Evolutionary conservation across 37 sponge, comb jelly and placozoan genomes (phyloP).

Genomic region (Chondrilla cf. caribensis): DNA sequence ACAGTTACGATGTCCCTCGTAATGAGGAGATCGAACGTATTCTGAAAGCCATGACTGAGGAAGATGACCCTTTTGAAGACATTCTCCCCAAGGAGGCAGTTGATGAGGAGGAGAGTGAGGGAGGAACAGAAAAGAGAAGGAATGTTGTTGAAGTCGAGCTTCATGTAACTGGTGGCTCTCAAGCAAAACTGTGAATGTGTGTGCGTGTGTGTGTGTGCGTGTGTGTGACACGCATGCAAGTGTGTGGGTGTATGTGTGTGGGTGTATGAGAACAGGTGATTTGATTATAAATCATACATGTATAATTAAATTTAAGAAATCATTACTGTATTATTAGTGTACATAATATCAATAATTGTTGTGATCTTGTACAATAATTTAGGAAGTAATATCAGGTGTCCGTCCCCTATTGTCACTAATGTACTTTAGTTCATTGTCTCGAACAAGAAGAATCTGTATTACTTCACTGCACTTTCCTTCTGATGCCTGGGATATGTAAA

Average conservation of each 20-base stretch:
- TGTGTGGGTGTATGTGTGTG: too few relatives aligned
- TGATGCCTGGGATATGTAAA: background rate
- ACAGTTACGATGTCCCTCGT: background rate
- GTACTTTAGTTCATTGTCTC: background rate
- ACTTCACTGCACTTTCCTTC: slow-evolving; percentile 13
- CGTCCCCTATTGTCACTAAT: slow-evolving; percentile 26
- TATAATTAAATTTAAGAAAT: too few relatives aligned
- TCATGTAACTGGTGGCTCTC: background rate
- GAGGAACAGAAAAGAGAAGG: background rate
- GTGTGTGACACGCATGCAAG: too few relatives aligned
- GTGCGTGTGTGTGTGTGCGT: too few relatives aligned
- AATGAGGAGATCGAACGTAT: background rate
- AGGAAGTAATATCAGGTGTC: background rate
- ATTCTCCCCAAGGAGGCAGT: background rate
- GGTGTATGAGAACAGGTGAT: too few relatives aligned
- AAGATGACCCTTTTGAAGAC: background rate
- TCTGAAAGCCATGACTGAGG: background rate
- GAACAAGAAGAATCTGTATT: background rate
- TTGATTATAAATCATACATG: too few relatives aligned
- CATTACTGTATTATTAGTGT: too few relatives aligned
- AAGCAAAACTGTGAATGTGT: too few relatives aligned
- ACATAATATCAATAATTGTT: too few relatives aligned
- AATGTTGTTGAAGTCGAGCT: background rate
- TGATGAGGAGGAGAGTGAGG: background rate
- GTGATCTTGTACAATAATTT: too few relatives aligned